Evolutionary conservation across 2,797 vertebrate genomes (phyloP).

Genomic region (Notolepis coatsorum): DNA sequence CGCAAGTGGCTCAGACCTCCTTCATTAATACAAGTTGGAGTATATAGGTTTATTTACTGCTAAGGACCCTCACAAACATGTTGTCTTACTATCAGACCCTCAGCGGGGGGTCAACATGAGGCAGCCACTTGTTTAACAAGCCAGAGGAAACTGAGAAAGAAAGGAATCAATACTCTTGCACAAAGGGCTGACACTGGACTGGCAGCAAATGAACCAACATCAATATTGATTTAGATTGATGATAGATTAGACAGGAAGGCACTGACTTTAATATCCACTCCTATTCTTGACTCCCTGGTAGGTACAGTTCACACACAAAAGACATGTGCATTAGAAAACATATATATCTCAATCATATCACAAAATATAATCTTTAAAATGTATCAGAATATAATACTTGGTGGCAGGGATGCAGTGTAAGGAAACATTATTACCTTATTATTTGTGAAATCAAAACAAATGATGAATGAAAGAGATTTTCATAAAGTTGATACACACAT

Average conservation of each 20-base stretch:
- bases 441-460: too few species aligned
- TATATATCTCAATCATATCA: background rate
- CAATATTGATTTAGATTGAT: conserved; percentile 17
- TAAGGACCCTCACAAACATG: conserved; percentile 10
- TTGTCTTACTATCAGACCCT: background rate
- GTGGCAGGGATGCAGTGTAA: background rate
- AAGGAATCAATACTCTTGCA: conserved; percentile 26
- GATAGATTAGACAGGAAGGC: conserved; percentile 7
- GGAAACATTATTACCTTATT: background rate
- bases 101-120: background rate
- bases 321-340: background rate
- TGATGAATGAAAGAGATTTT: too few species aligned
- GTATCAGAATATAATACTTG: background rate
- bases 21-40: background rate
- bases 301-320: background rate
- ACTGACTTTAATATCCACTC: background rate
- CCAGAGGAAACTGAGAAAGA: conserved; percentile 19
- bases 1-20: background rate
- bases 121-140: conserved; percentile 12
- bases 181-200: conserved; percentile 25
- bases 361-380: background rate
- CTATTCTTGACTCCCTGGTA: background rate
- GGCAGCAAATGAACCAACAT: conserved; percentile 26
- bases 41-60: background rate
- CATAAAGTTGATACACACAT: too few species aligned